Evolutionary conservation across 2,113 vertebrate species (phyloP).

Genomic region (Etia nguti): DNA sequence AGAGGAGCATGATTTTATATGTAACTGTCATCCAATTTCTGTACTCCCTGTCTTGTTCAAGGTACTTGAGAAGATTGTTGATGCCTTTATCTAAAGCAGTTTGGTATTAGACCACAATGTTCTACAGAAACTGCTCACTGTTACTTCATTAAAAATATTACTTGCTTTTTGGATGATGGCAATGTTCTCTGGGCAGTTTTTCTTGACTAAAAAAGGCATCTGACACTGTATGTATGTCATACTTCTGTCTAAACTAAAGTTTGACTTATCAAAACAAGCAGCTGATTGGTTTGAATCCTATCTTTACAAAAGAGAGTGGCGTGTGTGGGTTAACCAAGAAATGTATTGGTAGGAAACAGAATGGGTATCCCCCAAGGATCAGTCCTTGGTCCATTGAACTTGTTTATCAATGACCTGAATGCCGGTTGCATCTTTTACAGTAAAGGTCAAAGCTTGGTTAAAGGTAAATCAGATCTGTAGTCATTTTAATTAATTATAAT

Average conservation of each 20-base stretch:
- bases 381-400: neutral
- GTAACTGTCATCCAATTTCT: neutral
- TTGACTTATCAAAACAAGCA: neutral
- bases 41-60: neutral
- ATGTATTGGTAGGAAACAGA: neutral
- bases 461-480: neutral
- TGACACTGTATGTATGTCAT: neutral
- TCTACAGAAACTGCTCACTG: neutral
- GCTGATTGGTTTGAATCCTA: fast-evolving
- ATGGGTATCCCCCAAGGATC: fast-evolving
- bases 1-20: neutral
- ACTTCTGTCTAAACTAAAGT: neutral
- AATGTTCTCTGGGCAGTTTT: neutral
- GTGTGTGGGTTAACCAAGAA: neutral
- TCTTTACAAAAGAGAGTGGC: neutral
- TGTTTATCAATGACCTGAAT: neutral
- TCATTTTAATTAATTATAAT: neutral
- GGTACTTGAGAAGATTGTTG: neutral
- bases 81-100: neutral
- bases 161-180: neutral
- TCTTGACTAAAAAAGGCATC: neutral
- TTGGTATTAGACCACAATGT: neutral
- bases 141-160: neutral
- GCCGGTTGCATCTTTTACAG: neutral
- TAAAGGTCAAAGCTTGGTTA: neutral